Evolutionary conservation across 2,888 invertebrate species (phyloP).

Genomic region (Erebia palarica): DNA sequence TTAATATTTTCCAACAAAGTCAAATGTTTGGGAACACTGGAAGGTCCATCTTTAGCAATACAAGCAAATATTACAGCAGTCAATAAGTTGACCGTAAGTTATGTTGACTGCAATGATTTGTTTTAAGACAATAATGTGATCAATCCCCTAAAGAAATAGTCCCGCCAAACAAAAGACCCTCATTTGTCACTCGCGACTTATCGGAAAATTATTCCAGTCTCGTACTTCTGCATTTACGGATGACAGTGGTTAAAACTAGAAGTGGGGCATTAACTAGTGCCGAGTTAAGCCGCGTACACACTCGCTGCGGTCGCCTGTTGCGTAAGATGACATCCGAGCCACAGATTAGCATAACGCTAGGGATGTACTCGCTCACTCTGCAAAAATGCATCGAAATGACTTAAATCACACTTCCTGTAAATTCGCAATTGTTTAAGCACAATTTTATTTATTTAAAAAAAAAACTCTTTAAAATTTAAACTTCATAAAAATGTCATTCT

Average conservation of each 20-base stretch:
- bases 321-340: slow-evolving; percentile 78
- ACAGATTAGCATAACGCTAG: slow-evolving; percentile 76
- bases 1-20: too few species aligned
- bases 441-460: too few species aligned
- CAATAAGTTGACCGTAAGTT: too few species aligned
- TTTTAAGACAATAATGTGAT: not conserved
- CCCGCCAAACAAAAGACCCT: slow-evolving; percentile 18
- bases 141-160: slow-evolving; percentile 2
- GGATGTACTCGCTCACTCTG: slow-evolving; percentile 44
- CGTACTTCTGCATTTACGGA: slow-evolving; percentile 41
- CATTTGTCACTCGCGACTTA: slow-evolving; percentile 24
- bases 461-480: too few species aligned
- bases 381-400: not conserved
- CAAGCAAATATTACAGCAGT: too few species aligned
- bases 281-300: slow-evolving; percentile 69
- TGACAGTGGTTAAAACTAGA: slow-evolving; percentile 56
- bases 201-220: slow-evolving; percentile 31
- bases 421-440: not conserved
- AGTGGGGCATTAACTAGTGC: slow-evolving; percentile 61
- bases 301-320: slow-evolving; percentile 71
- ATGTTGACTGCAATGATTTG: too few species aligned
- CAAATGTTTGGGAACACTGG: too few species aligned
- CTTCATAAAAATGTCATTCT: too few species aligned
- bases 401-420: not conserved
- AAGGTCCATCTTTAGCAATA: too few species aligned